Evolutionary conservation across 37 sponge, comb jelly and placozoan species (phyloP).

Genomic region (Beroe forskalii): DNA sequence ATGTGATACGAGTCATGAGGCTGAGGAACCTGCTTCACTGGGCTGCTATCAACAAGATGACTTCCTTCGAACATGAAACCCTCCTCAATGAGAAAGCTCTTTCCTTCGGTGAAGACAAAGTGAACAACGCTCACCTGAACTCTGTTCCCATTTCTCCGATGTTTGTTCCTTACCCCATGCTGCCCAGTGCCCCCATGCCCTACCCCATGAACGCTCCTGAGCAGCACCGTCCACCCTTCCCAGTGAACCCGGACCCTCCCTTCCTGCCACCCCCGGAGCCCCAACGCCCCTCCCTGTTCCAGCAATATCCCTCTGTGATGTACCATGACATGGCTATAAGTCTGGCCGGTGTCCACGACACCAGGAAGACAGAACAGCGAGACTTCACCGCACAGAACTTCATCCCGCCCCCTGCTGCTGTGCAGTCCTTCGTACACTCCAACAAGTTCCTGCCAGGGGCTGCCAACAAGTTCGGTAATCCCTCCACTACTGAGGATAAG

Average conservation of each 20-base stretch:
- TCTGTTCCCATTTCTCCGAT: conserved; percentile 54
- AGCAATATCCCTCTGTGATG: conserved; percentile 58
- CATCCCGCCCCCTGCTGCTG: conserved; percentile 46
- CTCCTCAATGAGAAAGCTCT: conserved; percentile 11
- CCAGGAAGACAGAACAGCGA: conserved; percentile 25
- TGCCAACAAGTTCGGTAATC: conserved; percentile 24
- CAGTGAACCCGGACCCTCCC: conserved; percentile 61
- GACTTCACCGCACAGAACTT: conserved; percentile 56
- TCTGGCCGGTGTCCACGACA: conserved; percentile 47
- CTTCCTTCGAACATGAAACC: conserved; percentile 9
- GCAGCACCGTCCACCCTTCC: conserved; percentile 51
- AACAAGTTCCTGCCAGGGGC: conserved; percentile 48
- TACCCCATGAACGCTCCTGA: conserved; percentile 64
- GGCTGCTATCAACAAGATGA: conserved; percentile 60
- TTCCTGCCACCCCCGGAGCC: conserved; percentile 44
- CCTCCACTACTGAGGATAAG: neutral
- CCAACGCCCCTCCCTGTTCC: conserved; percentile 32
- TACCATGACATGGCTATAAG: conserved; percentile 40
- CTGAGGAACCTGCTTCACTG: conserved; percentile 62
- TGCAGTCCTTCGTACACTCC: conserved; percentile 42
- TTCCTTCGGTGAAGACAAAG: neutral
- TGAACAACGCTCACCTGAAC: conserved; percentile 20
- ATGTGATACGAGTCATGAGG: conserved; percentile 37
- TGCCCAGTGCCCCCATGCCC: conserved; percentile 35
- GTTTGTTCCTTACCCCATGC: conserved; percentile 53